Evolutionary conservation across 1,140 invertebrate genomes (phyloP), one percentile per base, ranked within the genome.

Genomic region (Hormaphis cornu): DNA sequence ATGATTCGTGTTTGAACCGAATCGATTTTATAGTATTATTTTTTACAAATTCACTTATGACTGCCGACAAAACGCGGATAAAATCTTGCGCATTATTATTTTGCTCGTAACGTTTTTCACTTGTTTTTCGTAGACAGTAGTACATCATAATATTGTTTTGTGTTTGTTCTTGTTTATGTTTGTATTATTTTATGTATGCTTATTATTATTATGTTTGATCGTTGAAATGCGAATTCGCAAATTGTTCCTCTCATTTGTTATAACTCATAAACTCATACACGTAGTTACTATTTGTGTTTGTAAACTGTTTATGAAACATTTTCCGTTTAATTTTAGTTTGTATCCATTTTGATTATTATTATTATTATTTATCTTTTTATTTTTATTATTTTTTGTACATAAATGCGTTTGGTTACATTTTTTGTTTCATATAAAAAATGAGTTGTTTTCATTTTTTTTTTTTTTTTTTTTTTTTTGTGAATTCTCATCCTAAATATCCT

Each of bases 311-410:
- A 33, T 9, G 40, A 46, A 71, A 69, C 16, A 50, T 20, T 54
- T 54, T n/a, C 16, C 33, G 6, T 40, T 37, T 30, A 24, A 37
- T 8, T 26, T 54, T 54, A 53, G 26, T 18, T 26, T 50, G 33
- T 33, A 6, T 33, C 9, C 9, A 33, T 53, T 53, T 26, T 50
- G 24, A 52, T 52, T 52, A 26, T 28, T 52, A 50, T 50, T 50
- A 52, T 52, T 53, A 53, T 52, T 52, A 28, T 53, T 56, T 35
- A 4, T 56, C 44, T 71, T 52, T 71, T 50, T 53, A 66, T 71
- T 71, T 48, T 66, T 63, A 30, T 70, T 70, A 63, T 58, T 72
- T 70, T 66, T n/a, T 69, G 40, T 54, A 52, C 40, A 71, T 54
- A 69, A 70, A 58, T 16, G 69, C 44, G 50, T 71, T 50, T 54